Conservation (phyloP, 2,888 invertebrate genomes). For the Catocala fraxini region DNA sequence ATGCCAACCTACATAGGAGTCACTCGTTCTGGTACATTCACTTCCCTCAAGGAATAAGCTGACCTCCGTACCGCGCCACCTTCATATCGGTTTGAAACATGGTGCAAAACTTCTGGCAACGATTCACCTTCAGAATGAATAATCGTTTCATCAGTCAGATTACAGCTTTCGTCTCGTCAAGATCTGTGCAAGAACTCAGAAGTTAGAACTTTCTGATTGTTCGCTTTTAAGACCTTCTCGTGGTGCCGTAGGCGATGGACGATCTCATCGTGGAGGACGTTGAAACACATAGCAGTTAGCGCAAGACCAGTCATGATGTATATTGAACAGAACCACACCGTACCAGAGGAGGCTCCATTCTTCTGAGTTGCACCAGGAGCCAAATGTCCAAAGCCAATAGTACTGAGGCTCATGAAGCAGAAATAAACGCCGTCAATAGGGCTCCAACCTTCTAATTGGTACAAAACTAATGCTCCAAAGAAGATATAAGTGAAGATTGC, state of each 20-base stretch:
- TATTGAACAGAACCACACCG: slow-evolving; percentile 96
- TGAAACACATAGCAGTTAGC: slow-evolving; percentile 96
- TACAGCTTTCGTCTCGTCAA: slow-evolving; percentile 82
- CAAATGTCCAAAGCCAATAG: slow-evolving; percentile 96
- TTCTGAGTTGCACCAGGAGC: slow-evolving; percentile 90
- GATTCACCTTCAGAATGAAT: slow-evolving; percentile 79
- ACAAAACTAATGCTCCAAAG: slow-evolving; percentile 95
- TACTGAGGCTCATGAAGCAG: slow-evolving; percentile 98
- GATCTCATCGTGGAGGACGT: slow-evolving; percentile 95
- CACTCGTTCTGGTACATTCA: slow-evolving; percentile 75
- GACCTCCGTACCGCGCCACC: slow-evolving; percentile 77
- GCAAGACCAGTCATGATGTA: slow-evolving; percentile 97
- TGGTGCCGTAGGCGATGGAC: slow-evolving; percentile 92
- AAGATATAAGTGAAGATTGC: slow-evolving; percentile 97
- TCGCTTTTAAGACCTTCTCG: slow-evolving; percentile 76
- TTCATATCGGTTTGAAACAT: slow-evolving; percentile 74
- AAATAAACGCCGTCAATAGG: slow-evolving; percentile 97
- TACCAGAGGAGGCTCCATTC: slow-evolving; percentile 87
- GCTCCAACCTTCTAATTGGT: slow-evolving; percentile 97
- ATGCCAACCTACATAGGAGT: slow-evolving; percentile 68
- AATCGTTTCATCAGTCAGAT: slow-evolving; percentile 78
- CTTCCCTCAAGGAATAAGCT: slow-evolving; percentile 76
- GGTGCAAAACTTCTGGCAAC: slow-evolving; percentile 82
- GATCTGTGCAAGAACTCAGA: slow-evolving; percentile 81
- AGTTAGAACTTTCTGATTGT: slow-evolving; percentile 76